These are phyloP conservation scores for Erythrolamprus reginae DNA, from an alignment of 2,113 vertebrate species.

Conservation along the genomic window DNA sequence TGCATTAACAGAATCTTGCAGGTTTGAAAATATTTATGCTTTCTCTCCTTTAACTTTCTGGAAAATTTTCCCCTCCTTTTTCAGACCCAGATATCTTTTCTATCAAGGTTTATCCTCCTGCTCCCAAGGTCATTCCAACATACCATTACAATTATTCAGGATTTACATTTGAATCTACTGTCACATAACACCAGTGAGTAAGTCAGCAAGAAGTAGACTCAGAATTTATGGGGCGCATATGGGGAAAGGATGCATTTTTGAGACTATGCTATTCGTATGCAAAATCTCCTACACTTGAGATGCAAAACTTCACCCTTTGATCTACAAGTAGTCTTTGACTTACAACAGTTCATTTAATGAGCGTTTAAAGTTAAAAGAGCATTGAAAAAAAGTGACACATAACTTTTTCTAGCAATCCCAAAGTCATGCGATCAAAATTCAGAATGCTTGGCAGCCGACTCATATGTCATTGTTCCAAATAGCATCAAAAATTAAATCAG, in stretches of 20 bases:
- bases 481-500: no score
- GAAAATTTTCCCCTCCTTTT: not conserved
- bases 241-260: not conserved
- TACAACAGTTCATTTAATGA: no score
- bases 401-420: no score
- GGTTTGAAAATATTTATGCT: not conserved
- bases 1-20: not conserved
- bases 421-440: no score
- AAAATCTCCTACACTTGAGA: not conserved
- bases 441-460: no score
- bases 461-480: no score
- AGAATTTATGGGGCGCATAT: not conserved
- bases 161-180: not conserved
- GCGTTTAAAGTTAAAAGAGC: no score
- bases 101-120: not conserved
- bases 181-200: not conserved
- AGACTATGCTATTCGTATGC: not conserved
- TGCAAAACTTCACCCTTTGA: no score
- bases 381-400: no score
- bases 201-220: not conserved
- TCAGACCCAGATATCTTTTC: not conserved
- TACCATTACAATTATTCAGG: not conserved
- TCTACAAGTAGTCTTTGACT: no score
- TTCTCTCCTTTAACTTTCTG: not conserved
- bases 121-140: not conserved